Percentiles rank a stretch among this genome's conserved stretches.
These are phyloP conservation scores for Eolophus roseicapilla DNA, from an alignment of 2,113 vertebrate genomes.

Conservation along the genomic window DNA sequence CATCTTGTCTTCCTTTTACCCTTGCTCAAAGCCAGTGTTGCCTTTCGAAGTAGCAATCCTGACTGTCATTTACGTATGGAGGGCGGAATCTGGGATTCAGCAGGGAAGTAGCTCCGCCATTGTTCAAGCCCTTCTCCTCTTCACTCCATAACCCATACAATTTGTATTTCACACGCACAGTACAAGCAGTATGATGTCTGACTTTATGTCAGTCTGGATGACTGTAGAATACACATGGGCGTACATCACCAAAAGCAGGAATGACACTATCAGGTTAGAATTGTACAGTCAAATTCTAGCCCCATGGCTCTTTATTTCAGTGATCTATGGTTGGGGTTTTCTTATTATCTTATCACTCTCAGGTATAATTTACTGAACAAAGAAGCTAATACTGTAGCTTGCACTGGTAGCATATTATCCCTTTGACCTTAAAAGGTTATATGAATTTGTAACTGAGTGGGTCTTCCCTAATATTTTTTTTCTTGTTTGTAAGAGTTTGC, in stretches of 20 bases:
- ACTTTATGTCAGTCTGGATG: neutral
- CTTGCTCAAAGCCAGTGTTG: neutral
- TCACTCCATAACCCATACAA: neutral
- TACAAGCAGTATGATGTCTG: neutral
- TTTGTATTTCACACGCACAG: neutral
- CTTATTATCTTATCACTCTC: neutral
- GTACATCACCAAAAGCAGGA: neutral
- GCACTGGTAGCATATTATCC: neutral
- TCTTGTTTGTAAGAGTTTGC: conserved; percentile 77
- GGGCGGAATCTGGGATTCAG: neutral
- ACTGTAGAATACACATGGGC: neutral
- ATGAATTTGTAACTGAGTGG: conserved; percentile 4
- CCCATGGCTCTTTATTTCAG: neutral
- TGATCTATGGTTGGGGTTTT: neutral
- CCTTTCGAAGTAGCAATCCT: neutral
- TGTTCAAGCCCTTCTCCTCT: neutral
- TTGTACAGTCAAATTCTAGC: neutral
- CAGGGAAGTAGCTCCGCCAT: neutral
- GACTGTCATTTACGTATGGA: neutral
- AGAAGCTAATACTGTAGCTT: neutral
- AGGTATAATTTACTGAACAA: neutral
- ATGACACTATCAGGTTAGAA: neutral
- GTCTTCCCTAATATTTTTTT: conserved; percentile 54
- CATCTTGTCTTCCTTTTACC: neutral
- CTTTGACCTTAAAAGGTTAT: conserved; percentile 32